Percentiles rank a stretch among this genome's conserved stretches.
Conservation (phyloP, 2,888 invertebrate species). For the Sphinx pinastri region DNA sequence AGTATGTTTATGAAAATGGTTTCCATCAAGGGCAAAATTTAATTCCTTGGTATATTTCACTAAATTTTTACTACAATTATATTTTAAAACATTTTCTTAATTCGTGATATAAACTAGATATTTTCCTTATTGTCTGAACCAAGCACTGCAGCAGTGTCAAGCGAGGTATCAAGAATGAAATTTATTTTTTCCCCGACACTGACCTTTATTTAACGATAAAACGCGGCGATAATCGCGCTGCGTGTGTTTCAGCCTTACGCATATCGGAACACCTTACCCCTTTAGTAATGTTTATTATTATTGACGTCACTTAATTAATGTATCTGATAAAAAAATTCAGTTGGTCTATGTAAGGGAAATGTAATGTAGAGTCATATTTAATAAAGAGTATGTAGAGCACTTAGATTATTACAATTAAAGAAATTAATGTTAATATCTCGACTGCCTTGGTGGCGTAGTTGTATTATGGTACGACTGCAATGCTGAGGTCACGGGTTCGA, state of each 20-base stretch:
- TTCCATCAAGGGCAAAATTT: no score
- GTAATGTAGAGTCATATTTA: not conserved
- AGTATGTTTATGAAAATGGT: no score
- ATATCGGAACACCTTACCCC: conserved; percentile 17
- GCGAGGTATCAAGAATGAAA: conserved; percentile 26
- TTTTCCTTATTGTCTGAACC: not conserved
- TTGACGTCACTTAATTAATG: conserved; percentile 12
- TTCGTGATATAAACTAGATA: not conserved
- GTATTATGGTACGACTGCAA: no score
- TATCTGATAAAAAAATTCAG: not conserved
- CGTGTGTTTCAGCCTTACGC: conserved; percentile 19
- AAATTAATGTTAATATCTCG: no score
- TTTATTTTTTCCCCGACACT: conserved; percentile 7
- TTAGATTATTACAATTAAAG: not conserved
- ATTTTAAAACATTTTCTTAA: no score
- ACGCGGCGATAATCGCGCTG: conserved; percentile 17
- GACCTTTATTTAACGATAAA: conserved; percentile 21
- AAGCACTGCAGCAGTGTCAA: conserved; percentile 9
- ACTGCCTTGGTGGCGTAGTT: no score
- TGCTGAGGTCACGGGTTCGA: no score
- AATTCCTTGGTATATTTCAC: no score
- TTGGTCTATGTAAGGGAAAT: not conserved
- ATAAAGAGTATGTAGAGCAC: not conserved
- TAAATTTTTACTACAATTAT: no score
- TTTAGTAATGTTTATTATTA: conserved; percentile 13